A percentile compares a stretch with the other conserved stretches of the same genome.
Evolutionary conservation across 2,113 vertebrate genomes (phyloP).

Genomic region (Laterallus jamaicensis): DNA sequence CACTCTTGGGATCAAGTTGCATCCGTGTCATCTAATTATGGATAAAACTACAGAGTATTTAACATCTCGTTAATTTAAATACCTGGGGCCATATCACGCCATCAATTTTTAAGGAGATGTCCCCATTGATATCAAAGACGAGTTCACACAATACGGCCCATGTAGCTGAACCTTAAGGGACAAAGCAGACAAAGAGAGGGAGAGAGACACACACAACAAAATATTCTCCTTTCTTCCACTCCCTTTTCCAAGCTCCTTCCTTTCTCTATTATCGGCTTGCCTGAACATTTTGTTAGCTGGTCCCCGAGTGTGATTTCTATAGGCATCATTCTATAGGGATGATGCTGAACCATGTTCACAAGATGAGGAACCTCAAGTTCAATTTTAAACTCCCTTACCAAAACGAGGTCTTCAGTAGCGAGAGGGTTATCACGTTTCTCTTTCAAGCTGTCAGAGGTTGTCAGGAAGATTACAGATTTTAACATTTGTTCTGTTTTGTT

Average conservation of each 20-base stretch:
- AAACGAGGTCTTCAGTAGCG: not conserved
- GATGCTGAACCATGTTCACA: not conserved
- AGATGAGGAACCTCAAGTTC: not conserved
- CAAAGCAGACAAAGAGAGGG: constrained; percentile 33
- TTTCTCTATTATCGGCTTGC: not conserved
- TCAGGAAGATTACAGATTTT: constrained; percentile 42
- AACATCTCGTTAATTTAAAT: constrained; percentile 72
- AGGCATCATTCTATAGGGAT: not conserved
- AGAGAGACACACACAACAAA: not conserved
- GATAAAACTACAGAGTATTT: constrained; percentile 72
- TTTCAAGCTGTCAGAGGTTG: constrained; percentile 26
- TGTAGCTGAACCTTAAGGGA: constrained; percentile 21
- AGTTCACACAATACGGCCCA: constrained; percentile 8
- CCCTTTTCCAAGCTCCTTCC: not conserved
- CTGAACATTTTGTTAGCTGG: not conserved
- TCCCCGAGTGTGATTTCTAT: not conserved
- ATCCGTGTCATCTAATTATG: constrained; percentile 65
- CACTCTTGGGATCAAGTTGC: constrained; percentile 50
- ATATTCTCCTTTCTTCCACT: not conserved
- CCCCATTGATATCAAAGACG: constrained; percentile 59
- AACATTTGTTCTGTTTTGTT: constrained; percentile 32
- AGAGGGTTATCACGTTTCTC: not conserved
- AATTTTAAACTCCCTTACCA: not conserved
- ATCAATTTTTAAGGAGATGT: constrained; percentile 67
- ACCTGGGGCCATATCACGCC: constrained; percentile 62